These are phyloP conservation scores for Myzus persicae DNA, from an alignment of 1,140 invertebrate species.

Conservation along the genomic window DNA sequence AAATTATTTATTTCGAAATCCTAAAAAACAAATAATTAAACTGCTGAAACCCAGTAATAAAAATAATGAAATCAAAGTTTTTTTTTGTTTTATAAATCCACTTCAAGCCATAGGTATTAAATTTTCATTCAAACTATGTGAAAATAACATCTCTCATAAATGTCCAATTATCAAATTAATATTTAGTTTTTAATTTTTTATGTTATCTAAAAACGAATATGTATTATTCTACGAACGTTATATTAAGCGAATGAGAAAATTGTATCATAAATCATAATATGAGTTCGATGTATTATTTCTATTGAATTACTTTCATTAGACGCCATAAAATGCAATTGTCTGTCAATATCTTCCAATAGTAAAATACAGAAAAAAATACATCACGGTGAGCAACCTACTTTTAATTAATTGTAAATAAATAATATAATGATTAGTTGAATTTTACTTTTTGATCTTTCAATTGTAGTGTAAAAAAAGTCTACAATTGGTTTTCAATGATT, in stretches of 20 bases:
- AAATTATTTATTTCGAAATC: neutral
- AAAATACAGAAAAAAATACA: neutral
- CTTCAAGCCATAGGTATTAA: neutral
- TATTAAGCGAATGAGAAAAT: neutral
- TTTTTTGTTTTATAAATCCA: neutral
- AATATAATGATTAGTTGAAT: slow-evolving; percentile 2
- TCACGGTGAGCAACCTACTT: slow-evolving; percentile 12
- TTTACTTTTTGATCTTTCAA: slow-evolving; percentile 3
- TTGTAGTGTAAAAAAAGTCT: neutral
- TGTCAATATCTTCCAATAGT: neutral
- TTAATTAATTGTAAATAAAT: neutral
- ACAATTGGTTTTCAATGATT: neutral
- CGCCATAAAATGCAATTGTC: neutral
- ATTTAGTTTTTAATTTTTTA: neutral
- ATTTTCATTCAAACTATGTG: neutral
- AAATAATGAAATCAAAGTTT: neutral
- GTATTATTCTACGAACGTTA: neutral
- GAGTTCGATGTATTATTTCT: neutral
- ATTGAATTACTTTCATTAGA: neutral
- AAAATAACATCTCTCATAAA: neutral
- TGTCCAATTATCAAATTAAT: slow-evolving; percentile 6
- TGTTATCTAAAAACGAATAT: neutral
- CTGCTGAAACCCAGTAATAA: neutral
- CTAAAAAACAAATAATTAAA: neutral
- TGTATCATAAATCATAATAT: neutral